Base-by-base conservation (phyloP, 2,888 invertebrate species). In the Geotrupes spiniger region DNA sequence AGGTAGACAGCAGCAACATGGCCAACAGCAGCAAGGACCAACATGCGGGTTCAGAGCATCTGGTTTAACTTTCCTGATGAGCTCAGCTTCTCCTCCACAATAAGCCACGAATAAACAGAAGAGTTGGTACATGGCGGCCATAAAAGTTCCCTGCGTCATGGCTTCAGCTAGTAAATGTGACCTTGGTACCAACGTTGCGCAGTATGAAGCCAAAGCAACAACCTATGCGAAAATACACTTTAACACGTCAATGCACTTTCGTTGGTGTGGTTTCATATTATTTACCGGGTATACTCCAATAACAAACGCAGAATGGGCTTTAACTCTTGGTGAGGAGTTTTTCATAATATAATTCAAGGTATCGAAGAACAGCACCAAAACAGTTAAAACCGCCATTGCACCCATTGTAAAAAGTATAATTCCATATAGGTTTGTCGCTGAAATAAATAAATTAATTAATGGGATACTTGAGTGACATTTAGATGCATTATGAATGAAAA, bases 21-120 rank as follows among this genome's bases (percentile, higher is more conserved):
- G 86, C 82, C 83, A 85, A 63, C 87, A 87, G 66, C 87, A 87
- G 65, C 85, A 86, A 1, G 87, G 87, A 16, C 80, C 76, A 4
- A 83, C 83, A 62, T 78, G 74, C 9, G 83, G 76, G 66, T 79
- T 80, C 60, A 87, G 68, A 4, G 75, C 71, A 52, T 78, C 75
- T 1, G 81, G 80, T 60, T 80, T 78, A 1, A 81, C 75, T 49
- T 74, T 74, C 55, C 79, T 76, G 49, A 82, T 74, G 5, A 84
- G 68, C 63, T 80, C 78, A 6, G 80, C 79, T 51, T 76, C 76
- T 0, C 84, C 84, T 0, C 82, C 84, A 53, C 81, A 79, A 60
- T 84, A 84, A 3, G 81, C 80, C 21, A 87, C 74, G 57, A 85
- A 74, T 52, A 86, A 70, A 54, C 82, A 80, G 72, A 81, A 87